phyloP scores from a whole-genome alignment of 2,797 vertebrate species.

The Acrossocheilus fasciatus region DNA sequence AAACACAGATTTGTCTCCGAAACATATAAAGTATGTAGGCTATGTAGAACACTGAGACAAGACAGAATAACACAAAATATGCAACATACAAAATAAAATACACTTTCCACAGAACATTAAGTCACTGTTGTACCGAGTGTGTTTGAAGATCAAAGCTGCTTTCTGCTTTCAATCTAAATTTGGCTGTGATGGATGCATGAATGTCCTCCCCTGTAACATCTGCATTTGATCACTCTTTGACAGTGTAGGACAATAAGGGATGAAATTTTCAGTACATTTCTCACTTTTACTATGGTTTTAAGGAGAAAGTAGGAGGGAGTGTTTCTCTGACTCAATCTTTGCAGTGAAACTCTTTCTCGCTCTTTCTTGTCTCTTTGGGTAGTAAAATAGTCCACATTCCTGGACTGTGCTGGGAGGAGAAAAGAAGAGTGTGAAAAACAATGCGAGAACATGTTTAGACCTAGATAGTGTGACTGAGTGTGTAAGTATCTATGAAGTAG shows the following conservation, averaged over 20 bases:
- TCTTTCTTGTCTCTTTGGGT: background rate
- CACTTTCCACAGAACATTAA: background rate
- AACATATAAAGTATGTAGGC: background rate
- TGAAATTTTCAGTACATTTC: background rate
- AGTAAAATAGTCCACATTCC: conserved; percentile 81
- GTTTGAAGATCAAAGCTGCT: background rate
- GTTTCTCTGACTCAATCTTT: background rate
- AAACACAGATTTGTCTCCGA: no score
- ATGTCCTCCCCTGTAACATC: background rate
- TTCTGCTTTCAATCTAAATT: background rate
- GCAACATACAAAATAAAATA: background rate
- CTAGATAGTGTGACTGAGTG: conserved; percentile 50
- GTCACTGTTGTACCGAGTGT: background rate
- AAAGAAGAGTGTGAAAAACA: conserved; percentile 39
- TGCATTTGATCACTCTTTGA: background rate
- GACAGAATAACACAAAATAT: background rate
- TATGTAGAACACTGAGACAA: background rate
- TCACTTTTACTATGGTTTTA: background rate
- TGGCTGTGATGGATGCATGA: background rate
- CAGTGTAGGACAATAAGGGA: background rate
- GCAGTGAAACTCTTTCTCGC: background rate
- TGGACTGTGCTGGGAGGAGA: conserved; percentile 68
- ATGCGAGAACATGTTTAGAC: conserved; percentile 75
- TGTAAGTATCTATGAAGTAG: background rate
- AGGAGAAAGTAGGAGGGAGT: background rate